phyloP scores from a whole-genome alignment of 2,888 invertebrate genomes.

The Drosophila merina region DNA sequence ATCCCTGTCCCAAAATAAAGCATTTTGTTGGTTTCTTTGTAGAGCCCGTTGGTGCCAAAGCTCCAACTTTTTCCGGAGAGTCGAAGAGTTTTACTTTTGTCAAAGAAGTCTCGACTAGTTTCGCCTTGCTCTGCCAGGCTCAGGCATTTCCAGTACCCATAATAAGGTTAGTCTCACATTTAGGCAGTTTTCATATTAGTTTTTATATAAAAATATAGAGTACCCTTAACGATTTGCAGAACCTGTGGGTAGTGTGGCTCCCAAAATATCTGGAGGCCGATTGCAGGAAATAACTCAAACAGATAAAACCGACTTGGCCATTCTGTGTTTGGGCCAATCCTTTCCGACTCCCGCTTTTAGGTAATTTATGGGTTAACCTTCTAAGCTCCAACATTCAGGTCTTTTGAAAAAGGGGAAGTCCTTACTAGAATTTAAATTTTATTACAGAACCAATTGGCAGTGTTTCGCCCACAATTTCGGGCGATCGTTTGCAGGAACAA shows the following conservation, averaged over 20 bases:
- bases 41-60: conserved; percentile 87
- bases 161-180: conserved; percentile 86
- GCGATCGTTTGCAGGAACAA: conserved; percentile 85
- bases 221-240: conserved; percentile 77
- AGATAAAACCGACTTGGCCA: conserved; percentile 66
- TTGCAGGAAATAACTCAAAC: conserved; percentile 84
- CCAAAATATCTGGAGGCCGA: conserved; percentile 85
- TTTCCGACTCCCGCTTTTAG: conserved; percentile 86
- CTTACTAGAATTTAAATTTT: not conserved
- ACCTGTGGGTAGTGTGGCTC: conserved; percentile 85
- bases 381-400: conserved; percentile 48
- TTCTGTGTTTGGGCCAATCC: conserved; percentile 86
- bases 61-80: conserved; percentile 86
- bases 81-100: conserved; percentile 86
- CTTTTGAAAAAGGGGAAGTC: not conserved
- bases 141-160: conserved; percentile 89
- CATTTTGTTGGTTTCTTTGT: conserved; percentile 50
- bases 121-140: conserved; percentile 88
- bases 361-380: conserved; percentile 76
- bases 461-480: conserved; percentile 87
- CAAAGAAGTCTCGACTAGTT: conserved; percentile 84
- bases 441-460: conserved; percentile 88
- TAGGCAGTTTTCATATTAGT: conserved; percentile 53
- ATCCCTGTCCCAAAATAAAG: not conserved
- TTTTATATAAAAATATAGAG: not conserved